Conservation (phyloP, 2,113 vertebrate genomes). For the Phrynosoma platyrhinos region DNA sequence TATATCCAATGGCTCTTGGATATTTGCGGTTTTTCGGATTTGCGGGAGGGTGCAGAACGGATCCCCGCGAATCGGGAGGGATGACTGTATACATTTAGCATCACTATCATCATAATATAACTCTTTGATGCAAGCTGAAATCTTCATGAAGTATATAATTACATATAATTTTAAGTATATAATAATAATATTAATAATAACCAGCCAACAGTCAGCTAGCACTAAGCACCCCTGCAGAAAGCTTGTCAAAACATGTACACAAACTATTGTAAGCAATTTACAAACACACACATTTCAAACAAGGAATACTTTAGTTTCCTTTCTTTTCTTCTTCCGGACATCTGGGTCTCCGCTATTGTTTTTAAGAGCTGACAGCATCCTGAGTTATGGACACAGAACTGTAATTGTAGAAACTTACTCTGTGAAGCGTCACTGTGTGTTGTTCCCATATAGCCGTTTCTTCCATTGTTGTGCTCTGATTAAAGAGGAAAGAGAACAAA, state of each 20-base stretch:
- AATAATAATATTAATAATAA: not conserved
- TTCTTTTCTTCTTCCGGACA: conserved; percentile 88
- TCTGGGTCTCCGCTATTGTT: conserved; percentile 90
- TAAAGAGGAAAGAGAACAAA: conserved; percentile 56
- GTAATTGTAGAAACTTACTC: conserved; percentile 82
- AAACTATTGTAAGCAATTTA: conserved; percentile 60
- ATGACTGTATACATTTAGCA: no score
- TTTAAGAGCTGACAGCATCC: conserved; percentile 80
- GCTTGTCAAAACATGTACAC: not conserved
- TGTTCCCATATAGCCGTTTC: conserved; percentile 99
- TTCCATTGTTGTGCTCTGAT: conserved; percentile 97
- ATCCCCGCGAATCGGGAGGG: no score
- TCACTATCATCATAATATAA: no score
- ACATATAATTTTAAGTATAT: no score
- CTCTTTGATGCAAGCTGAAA: no score
- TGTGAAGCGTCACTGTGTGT: conserved; percentile 99
- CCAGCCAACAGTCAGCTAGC: no score
- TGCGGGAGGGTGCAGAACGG: no score
- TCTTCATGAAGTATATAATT: no score
- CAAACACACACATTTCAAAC: conserved; percentile 75
- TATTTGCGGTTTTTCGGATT: no score
- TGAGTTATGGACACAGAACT: conserved; percentile 75
- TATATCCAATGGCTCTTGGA: no score
- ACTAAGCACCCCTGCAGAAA: not conserved
- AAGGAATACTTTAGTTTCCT: conserved; percentile 81